Evolutionary conservation across 2,888 invertebrate species (phyloP), one percentile per base, ranked within the genome.

Genomic region (Micoletzkya japonica): DNA sequence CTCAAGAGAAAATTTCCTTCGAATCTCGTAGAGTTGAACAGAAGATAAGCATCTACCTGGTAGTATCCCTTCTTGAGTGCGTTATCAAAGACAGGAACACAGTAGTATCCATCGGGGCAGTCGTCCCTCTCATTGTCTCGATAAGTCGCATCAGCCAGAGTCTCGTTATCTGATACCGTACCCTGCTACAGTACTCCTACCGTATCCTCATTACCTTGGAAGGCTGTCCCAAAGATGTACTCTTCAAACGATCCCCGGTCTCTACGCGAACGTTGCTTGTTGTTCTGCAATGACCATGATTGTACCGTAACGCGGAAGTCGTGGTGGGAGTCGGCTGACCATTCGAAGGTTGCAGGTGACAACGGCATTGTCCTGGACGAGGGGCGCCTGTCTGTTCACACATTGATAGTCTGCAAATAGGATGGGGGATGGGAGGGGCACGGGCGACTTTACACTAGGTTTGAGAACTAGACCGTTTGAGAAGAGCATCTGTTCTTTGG

Each of bases 81-180:
- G 36, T 82, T 73, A 59, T 83, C 83, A 54, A 83, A 83, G 10
- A 82, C 74, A 17, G 82, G 78, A 7, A 83, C 79, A 59, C 83
- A 83, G 68, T 83, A 83, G 70, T 82, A 74, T 39, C 78, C 79
- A 2, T 63, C 70, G 10, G 81, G 81, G 66, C 83, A 83, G 56
- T 76, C 70, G 56, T 73, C 71, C 20, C 58, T n/a, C 39, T 69
- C 72, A 34, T 70, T 56, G 20, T 44, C 69, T 3, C 57, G 32
- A 14, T n/a, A n/a, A n/a, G n/a, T n/a, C n/a, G n/a, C n/a, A n/a
- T n/a, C n/a, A n/a, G n/a, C n/a, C n/a, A n/a, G n/a, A n/a, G n/a
- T n/a, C n/a, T n/a, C n/a, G n/a, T n/a, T n/a, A n/a, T n/a, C n/a
- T n/a, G n/a, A n/a, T n/a, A n/a, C n/a, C n/a, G n/a, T n/a, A n/a